Percentiles rank a stretch among this genome's conserved stretches.
These are phyloP conservation scores for Myxocyprinus asiaticus DNA, from an alignment of 2,113 vertebrate species.

Conservation along the genomic window DNA sequence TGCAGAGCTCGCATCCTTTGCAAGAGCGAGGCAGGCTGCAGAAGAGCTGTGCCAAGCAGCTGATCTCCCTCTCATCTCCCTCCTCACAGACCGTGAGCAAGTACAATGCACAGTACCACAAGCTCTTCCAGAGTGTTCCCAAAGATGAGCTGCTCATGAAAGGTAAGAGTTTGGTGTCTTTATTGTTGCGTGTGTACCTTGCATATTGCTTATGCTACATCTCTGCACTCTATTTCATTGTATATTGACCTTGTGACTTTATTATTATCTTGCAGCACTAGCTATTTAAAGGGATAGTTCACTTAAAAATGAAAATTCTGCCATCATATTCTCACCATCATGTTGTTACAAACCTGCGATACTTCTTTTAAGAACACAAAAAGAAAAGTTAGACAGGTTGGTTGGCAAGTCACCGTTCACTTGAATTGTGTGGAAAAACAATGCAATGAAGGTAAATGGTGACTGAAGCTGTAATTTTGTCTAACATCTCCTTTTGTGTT, in stretches of 20 bases:
- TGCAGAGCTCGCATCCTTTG: conserved; percentile 71
- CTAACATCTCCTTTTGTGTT: too few relatives aligned
- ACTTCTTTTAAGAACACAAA: too few relatives aligned
- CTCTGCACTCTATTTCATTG: neutral
- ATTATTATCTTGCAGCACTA: neutral
- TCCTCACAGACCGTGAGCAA: conserved; percentile 89
- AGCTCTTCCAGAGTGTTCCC: conserved; percentile 91
- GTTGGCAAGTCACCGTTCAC: too few relatives aligned
- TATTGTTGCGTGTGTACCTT: neutral
- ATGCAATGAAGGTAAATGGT: too few relatives aligned
- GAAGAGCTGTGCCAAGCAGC: conserved; percentile 62
- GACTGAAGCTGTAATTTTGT: too few relatives aligned
- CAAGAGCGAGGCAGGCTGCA: conserved; percentile 57
- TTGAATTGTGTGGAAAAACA: too few relatives aligned
- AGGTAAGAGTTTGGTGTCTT: conserved; percentile 72
- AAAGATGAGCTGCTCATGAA: conserved; percentile 92
- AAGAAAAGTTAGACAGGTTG: too few relatives aligned
- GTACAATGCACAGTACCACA: conserved; percentile 97
- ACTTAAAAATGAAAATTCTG: too few relatives aligned
- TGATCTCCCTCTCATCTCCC: conserved; percentile 75
- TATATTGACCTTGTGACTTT: conserved; percentile 13
- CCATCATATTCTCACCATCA: too few relatives aligned
- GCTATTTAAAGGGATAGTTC: too few relatives aligned
- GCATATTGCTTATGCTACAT: neutral
- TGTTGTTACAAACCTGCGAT: too few relatives aligned